Evolutionary conservation across 2,888 invertebrate genomes (phyloP).

Genomic region (Silvanus unidentatus): DNA sequence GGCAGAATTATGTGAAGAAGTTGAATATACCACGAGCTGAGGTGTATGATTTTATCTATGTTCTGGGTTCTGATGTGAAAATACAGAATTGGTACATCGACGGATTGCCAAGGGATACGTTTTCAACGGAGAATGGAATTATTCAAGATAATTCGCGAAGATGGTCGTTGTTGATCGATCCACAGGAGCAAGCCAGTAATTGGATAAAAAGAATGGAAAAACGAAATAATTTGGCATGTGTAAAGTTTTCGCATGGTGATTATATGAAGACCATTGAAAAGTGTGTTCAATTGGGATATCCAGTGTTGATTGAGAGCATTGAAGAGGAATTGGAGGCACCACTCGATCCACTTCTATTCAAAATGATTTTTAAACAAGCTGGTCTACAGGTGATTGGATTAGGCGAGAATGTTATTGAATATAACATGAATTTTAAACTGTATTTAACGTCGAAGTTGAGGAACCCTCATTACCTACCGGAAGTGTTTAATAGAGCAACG

Average conservation of each 20-base stretch:
- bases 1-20: constrained; percentile 60
- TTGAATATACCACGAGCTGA: constrained; percentile 73
- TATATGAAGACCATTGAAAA: constrained; percentile 72
- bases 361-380: constrained; percentile 68
- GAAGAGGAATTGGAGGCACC: constrained; percentile 73
- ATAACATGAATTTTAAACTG: constrained; percentile 67
- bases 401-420: constrained; percentile 73
- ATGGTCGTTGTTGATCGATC: constrained; percentile 78
- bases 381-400: constrained; percentile 69
- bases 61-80: constrained; percentile 79
- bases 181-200: constrained; percentile 78
- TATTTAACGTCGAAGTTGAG: constrained; percentile 78
- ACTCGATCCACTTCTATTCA: constrained; percentile 69
- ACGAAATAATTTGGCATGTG: constrained; percentile 59
- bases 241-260: constrained; percentile 69
- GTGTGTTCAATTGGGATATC: constrained; percentile 70
- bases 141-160: constrained; percentile 73
- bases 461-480: constrained; percentile 81
- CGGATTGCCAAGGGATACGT: constrained; percentile 72
- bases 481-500: constrained; percentile 77
- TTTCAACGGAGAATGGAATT: constrained; percentile 80
- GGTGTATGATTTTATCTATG: constrained; percentile 63
- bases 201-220: constrained; percentile 84
- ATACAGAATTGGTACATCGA: constrained; percentile 82
- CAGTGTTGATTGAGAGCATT: constrained; percentile 66